Percentiles rank a stretch among this genome's conserved stretches.
Conservation (phyloP, 37 sponge, comb jelly and placozoan species). For the Lycopodina hypogea region DNA sequence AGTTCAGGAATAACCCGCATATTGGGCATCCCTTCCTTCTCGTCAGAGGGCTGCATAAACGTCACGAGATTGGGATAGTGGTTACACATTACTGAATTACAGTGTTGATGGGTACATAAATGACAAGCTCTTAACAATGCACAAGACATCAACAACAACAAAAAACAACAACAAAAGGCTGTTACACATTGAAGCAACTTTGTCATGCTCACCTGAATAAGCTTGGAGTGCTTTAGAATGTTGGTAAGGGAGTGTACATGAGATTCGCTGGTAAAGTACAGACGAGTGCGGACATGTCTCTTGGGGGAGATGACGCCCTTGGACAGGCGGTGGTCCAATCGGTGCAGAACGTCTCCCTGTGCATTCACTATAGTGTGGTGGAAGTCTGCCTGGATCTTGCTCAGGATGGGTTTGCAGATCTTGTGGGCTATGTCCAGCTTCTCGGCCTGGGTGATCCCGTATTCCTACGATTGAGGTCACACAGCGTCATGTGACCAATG, state of each 20-base stretch:
- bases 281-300: constrained; percentile 85
- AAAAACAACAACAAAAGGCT: no score
- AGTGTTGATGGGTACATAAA: no score
- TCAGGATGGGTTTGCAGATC: constrained; percentile 69
- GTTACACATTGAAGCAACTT: no score
- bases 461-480: constrained; percentile 64
- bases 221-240: constrained; percentile 61
- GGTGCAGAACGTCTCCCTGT: constrained; percentile 65
- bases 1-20: constrained; percentile 62
- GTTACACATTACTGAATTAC: no score
- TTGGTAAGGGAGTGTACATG: constrained; percentile 88
- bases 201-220: constrained; percentile 79
- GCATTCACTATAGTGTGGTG: constrained; percentile 59
- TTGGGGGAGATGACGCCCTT: constrained; percentile 72
- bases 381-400: constrained; percentile 86
- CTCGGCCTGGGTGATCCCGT: constrained; percentile 87
- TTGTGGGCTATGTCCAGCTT: constrained; percentile 78
- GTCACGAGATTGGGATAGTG: no score
- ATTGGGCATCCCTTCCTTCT: constrained; percentile 55
- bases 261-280: constrained; percentile 96
- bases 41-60: constrained; percentile 17
- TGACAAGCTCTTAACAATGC: no score
- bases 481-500: neutral
- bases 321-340: constrained; percentile 70
- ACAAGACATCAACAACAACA: no score